Conservation (phyloP, 2,797 vertebrate genomes). For the Pangasius djambal region DNA sequence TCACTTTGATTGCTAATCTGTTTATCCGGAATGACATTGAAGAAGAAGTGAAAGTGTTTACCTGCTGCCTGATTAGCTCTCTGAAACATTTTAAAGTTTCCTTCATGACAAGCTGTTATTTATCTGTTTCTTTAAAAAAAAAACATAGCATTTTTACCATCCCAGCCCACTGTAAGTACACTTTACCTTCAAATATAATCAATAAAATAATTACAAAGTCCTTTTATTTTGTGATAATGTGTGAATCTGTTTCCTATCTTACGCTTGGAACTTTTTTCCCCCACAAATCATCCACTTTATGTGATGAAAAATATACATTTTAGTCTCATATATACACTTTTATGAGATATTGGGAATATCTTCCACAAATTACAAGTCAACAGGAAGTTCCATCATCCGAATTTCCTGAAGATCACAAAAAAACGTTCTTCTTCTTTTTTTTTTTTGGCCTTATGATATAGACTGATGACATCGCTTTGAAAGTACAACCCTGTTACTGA, state of each 20-base stretch:
- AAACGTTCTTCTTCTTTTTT: too few relatives aligned
- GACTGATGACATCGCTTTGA: too few relatives aligned
- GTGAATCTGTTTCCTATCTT: neutral
- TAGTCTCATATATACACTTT: neutral
- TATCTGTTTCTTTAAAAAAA: neutral
- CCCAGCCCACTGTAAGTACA: neutral
- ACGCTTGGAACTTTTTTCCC: neutral
- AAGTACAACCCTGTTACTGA: too few relatives aligned
- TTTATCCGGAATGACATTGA: constrained; percentile 65
- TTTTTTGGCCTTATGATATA: too few relatives aligned
- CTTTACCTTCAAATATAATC: neutral
- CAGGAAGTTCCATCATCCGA: too few relatives aligned
- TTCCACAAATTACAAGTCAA: too few relatives aligned
- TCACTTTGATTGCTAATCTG: constrained; percentile 62
- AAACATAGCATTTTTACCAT: neutral
- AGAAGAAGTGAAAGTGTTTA: constrained; percentile 12
- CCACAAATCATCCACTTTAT: neutral
- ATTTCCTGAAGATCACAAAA: too few relatives aligned
- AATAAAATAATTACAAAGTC: neutral
- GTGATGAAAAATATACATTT: neutral
- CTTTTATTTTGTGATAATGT: neutral
- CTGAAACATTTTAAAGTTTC: neutral
- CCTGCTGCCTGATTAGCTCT: neutral
- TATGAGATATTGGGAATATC: too few relatives aligned
- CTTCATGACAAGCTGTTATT: neutral